Percentiles rank a stretch among this genome's conserved stretches.
Conservation (phyloP, 2,797 vertebrate genomes). For the Chiloscyllium punctatum region DNA sequence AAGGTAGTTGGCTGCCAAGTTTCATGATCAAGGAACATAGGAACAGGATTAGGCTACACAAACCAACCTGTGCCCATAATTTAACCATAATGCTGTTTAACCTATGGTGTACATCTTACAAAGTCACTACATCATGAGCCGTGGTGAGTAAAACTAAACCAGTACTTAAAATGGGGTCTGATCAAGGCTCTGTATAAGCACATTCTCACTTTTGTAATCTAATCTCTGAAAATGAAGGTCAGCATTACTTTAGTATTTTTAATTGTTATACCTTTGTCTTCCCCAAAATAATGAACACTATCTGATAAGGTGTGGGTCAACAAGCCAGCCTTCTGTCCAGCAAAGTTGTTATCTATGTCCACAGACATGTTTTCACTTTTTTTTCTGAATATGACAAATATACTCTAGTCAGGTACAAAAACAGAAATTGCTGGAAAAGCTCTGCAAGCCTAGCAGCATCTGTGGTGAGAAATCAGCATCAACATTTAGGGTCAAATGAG, state of each 20-base stretch:
- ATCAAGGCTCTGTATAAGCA: background rate
- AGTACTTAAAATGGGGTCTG: background rate
- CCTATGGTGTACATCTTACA: background rate
- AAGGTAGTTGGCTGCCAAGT: background rate
- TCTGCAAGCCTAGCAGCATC: too few species aligned
- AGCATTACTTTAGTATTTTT: background rate
- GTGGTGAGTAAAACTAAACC: background rate
- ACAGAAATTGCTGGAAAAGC: too few species aligned
- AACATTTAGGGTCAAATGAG: too few species aligned
- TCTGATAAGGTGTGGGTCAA: background rate
- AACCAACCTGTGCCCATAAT: background rate
- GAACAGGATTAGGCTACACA: background rate
- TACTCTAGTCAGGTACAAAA: background rate
- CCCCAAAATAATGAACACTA: background rate
- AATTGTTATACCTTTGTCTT: background rate
- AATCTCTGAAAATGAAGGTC: background rate
- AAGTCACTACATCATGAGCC: background rate
- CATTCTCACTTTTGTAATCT: background rate
- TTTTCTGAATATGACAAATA: background rate
- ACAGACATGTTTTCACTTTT: background rate
- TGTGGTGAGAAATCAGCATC: too few species aligned
- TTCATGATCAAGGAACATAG: background rate
- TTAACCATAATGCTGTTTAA: background rate
- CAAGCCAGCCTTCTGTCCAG: background rate
- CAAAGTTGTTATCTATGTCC: background rate